Percentiles rank a stretch among this genome's conserved stretches.
Evolutionary conservation across 2,113 vertebrate genomes (phyloP).

Genomic region (Hyaena hyaena): DNA sequence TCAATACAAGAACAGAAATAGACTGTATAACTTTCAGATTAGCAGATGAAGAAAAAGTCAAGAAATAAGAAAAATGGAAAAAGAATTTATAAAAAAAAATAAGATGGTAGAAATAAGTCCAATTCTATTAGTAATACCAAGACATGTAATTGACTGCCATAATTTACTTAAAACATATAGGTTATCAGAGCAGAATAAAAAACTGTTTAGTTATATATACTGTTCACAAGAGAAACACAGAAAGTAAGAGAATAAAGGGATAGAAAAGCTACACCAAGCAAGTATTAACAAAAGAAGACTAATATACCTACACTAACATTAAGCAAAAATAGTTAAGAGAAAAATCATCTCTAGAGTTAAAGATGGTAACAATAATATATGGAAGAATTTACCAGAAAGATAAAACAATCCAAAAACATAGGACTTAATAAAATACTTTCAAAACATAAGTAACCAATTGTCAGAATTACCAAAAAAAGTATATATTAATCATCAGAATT

Average conservation of each 20-base stretch:
- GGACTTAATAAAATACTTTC: slow-evolving; percentile 4
- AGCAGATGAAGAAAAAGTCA: background rate
- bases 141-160: background rate
- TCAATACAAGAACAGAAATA: background rate
- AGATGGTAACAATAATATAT: background rate
- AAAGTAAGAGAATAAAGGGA: background rate
- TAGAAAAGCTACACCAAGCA: background rate
- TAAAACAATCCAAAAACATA: background rate
- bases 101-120: background rate
- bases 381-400: background rate
- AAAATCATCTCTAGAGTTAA: background rate
- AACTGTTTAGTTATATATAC: background rate
- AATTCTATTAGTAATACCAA: background rate
- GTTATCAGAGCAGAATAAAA: background rate
- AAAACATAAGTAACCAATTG: background rate
- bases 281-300: background rate
- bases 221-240: slow-evolving; percentile 39
- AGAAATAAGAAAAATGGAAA: background rate
- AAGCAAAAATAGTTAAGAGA: background rate
- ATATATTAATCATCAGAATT: background rate
- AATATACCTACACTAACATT: background rate
- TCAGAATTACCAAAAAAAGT: background rate
- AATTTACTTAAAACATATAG: background rate
- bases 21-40: background rate
- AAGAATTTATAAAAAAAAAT: background rate